Conservation (phyloP, 2,888 invertebrate genomes). For the Ceramica pisi region DNA sequence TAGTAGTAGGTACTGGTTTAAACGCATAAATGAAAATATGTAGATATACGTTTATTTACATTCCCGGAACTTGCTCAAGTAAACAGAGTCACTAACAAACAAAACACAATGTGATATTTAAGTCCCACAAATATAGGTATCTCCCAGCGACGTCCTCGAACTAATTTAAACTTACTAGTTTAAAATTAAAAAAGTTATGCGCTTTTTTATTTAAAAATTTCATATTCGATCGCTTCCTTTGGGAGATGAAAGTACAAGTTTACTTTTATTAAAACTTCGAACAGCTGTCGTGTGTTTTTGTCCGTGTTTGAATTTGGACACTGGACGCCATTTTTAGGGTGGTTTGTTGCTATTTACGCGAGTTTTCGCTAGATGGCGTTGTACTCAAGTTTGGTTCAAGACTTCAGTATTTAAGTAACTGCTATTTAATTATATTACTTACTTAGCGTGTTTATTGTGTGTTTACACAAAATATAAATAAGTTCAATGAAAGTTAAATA, state of each 20-base stretch:
- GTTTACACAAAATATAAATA: not conserved
- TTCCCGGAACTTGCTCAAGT: not conserved
- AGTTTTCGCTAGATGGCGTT: slow-evolving; percentile 52
- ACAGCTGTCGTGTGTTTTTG: slow-evolving; percentile 40
- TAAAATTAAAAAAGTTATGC: slow-evolving; percentile 57
- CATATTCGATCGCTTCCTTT: slow-evolving; percentile 49
- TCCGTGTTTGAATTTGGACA: slow-evolving; percentile 8
- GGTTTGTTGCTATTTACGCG: slow-evolving; percentile 19
- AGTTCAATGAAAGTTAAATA: too few species aligned
- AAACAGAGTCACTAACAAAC: slow-evolving; percentile 1
- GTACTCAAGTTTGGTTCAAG: not conserved
- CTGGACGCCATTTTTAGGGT: not conserved
- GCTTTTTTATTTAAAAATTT: slow-evolving; percentile 41
- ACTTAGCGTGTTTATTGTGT: slow-evolving; percentile 9
- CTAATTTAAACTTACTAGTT: slow-evolving; percentile 55
- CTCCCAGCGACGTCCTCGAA: slow-evolving; percentile 28
- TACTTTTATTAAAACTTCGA: slow-evolving; percentile 57
- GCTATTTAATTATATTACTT: not conserved
- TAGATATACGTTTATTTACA: not conserved
- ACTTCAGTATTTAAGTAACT: not conserved
- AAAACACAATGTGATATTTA: slow-evolving; percentile 7
- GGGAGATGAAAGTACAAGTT: slow-evolving; percentile 40
- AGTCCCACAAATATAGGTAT: not conserved
- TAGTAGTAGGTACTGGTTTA: too few species aligned
- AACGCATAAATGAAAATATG: too few species aligned